phyloP scores from a whole-genome alignment of 2,797 vertebrate genomes.

The Malurus splendens region DNA sequence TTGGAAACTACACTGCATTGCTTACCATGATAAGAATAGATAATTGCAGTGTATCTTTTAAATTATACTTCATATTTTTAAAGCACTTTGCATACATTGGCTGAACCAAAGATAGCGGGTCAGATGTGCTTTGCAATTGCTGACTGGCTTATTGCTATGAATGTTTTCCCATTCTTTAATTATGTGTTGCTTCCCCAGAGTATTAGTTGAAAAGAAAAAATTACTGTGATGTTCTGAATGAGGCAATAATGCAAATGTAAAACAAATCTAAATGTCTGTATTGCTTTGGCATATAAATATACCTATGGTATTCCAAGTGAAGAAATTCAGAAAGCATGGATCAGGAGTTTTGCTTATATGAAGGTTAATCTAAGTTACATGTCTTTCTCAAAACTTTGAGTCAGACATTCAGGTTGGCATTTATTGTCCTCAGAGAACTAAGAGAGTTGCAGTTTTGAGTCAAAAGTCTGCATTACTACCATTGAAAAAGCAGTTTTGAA shows the following conservation, averaged over 20 bases:
- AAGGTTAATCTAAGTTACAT: neutral
- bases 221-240: neutral
- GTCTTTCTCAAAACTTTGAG: neutral
- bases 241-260: neutral
- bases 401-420: neutral
- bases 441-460: neutral
- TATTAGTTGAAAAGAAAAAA: neutral
- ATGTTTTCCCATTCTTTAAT: neutral
- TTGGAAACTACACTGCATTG: neutral
- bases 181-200: neutral
- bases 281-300: neutral
- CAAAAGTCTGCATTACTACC: neutral
- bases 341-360: neutral
- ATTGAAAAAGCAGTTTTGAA: neutral
- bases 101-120: neutral
- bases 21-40: neutral
- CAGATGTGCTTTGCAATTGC: neutral
- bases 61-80: neutral
- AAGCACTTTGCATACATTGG: neutral
- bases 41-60: neutral
- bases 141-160: neutral
- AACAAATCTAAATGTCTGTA: neutral
- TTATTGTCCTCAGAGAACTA: neutral
- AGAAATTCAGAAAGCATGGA: neutral
- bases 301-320: neutral